These are phyloP conservation scores for Chalcis sispes DNA, from an alignment of 2,888 invertebrate genomes.

Conservation along the genomic window DNA sequence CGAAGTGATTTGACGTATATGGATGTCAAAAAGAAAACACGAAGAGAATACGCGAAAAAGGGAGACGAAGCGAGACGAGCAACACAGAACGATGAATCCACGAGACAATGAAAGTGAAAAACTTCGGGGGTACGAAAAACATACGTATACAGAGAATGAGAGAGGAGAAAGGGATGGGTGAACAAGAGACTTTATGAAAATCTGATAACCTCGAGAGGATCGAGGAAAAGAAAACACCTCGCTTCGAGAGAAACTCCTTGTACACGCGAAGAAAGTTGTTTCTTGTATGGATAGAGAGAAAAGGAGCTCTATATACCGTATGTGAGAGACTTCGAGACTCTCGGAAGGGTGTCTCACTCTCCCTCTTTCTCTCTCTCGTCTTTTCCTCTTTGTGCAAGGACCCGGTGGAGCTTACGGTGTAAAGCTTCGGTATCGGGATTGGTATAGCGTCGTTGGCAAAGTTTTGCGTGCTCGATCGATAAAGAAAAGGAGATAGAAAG, in stretches of 20 bases:
- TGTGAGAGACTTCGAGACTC: no score
- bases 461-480: slow-evolving; percentile 27
- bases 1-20: slow-evolving; percentile 4
- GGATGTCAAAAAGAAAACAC: slow-evolving; percentile 13
- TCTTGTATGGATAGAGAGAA: neutral
- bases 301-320: no score
- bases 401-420: neutral
- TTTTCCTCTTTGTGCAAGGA: neutral
- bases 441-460: slow-evolving; percentile 6
- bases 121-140: no score
- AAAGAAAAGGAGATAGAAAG: neutral
- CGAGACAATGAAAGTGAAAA: slow-evolving; percentile 42
- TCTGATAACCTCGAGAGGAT: slow-evolving; percentile 60
- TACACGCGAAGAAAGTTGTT: neutral
- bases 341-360: slow-evolving; percentile 8
- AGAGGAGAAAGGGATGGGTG: no score
- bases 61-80: neutral
- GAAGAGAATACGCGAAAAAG: neutral
- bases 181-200: slow-evolving; percentile 62
- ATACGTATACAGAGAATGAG: no score
- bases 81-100: no score
- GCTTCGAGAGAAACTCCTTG: slow-evolving; percentile 11
- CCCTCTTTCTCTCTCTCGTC: no score
- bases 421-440: no score
- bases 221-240: slow-evolving; percentile 38